Base-by-base conservation (phyloP, 2,113 vertebrate genomes). In the Pseudopipra pipra region DNA sequence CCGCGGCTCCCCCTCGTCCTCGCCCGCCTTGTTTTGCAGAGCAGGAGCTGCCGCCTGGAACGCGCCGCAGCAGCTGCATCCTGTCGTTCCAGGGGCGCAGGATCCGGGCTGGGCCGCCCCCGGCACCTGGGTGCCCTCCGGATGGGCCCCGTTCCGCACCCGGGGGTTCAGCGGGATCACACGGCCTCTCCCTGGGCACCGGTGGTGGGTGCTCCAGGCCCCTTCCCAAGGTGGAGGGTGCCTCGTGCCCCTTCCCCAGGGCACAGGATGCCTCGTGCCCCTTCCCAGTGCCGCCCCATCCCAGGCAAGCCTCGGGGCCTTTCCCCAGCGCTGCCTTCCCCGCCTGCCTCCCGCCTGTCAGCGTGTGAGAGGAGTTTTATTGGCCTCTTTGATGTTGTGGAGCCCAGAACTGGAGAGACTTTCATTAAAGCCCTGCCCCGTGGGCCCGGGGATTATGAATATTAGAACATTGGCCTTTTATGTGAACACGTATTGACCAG, bases 401-500 rank as follows among this genome's bases (percentile, higher is more conserved):
- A 95, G 97, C 56, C 90, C 96, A 84, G 95, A 92, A 83, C 44
- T 79, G 96, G 93, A 72, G 79, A 52, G 76, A 88, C 95, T 93
- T 95, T 90, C 89, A 96, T 96, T 94, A 95, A 97, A 96, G 65
- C 95, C 89, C 91, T 74, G 68, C 93, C 87, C 92, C 54, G 51
- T 95, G 97, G 96, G 95, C 78, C 93, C 35, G 8, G 77, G 93
- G 93, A 96, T 96, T 88, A 93, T 92, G 96, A 86, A 90, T 72
- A 95, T 96, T 91, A 96, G 96, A 90, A 89, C 79, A 86, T 95
- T 85, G 93, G 95, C 92, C 92, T 97, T 94, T 97, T 96, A 97
- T 96, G 96, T 95, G 96, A 90, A 90, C 90, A 70, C 51, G 55
- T 80, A 87, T 95, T 92, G 97, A 94, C 96, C 67, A 68, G 92